Evolutionary conservation across 2,888 invertebrate species (phyloP).

Genomic region (Myathropa florea): DNA sequence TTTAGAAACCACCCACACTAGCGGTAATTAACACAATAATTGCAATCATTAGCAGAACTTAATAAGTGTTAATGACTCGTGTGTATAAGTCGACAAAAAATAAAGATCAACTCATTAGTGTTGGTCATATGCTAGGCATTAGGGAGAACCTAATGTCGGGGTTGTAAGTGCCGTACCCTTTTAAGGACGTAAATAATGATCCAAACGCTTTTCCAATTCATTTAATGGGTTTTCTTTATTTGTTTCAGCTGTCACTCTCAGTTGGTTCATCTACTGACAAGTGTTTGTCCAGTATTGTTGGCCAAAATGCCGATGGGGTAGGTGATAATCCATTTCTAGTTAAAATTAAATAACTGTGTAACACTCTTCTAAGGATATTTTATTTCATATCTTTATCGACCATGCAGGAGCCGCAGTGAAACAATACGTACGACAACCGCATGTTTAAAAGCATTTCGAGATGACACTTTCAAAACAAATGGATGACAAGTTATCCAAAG

Average conservation of each 20-base stretch:
- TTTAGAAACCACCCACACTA: not conserved
- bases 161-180: not conserved
- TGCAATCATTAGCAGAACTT: not conserved
- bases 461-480: not conserved
- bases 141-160: not conserved
- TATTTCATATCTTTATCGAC: not conserved
- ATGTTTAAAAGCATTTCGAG: not conserved
- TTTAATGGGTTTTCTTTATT: not conserved
- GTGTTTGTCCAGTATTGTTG: not conserved
- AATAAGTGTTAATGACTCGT: not conserved
- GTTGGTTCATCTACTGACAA: not conserved
- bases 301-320: not conserved
- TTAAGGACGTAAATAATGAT: not conserved
- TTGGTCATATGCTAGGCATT: not conserved
- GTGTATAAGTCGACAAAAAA: not conserved
- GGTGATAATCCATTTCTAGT: not conserved
- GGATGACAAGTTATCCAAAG: not conserved
- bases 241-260: not conserved
- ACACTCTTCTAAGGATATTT: not conserved
- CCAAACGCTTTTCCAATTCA: not conserved
- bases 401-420: not conserved
- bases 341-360: not conserved
- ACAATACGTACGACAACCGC: not conserved
- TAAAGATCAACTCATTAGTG: not conserved
- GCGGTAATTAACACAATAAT: not conserved